phyloP scores from a whole-genome alignment of 92 coral and sea anemone genomes.

The Porites evermanni region DNA sequence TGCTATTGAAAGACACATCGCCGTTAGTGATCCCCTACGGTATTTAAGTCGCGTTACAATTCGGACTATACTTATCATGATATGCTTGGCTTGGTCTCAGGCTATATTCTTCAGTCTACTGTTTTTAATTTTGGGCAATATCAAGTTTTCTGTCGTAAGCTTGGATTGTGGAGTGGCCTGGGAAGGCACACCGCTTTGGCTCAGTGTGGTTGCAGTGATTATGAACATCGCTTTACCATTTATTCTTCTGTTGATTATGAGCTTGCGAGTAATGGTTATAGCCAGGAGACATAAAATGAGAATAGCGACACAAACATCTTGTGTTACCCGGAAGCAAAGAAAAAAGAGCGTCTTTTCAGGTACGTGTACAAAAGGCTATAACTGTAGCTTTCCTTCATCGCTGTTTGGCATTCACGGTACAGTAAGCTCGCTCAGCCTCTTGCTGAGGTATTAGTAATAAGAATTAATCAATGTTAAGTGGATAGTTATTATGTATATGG shows the following conservation, averaged over 20 bases:
- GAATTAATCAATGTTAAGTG: too few species aligned
- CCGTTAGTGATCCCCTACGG: slow-evolving; percentile 70
- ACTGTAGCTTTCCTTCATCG: neutral
- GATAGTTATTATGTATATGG: too few species aligned
- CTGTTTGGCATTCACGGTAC: neutral
- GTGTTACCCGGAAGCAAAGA: neutral
- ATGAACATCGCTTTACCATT: slow-evolving; percentile 63
- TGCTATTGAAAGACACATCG: slow-evolving; percentile 72
- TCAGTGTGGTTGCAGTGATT: slow-evolving; percentile 48
- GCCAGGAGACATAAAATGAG: slow-evolving; percentile 63
- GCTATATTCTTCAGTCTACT: slow-evolving; percentile 39
- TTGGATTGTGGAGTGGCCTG: slow-evolving; percentile 76
- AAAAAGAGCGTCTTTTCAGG: slow-evolving; percentile 42
- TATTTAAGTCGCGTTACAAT: slow-evolving; percentile 62
- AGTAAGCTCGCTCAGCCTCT: too few species aligned
- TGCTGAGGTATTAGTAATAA: too few species aligned
- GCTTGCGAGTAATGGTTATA: slow-evolving; percentile 59
- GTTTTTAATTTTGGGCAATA: slow-evolving; percentile 23
- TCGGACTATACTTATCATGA: slow-evolving; percentile 52
- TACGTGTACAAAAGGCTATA: neutral
- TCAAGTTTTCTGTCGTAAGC: slow-evolving; percentile 61
- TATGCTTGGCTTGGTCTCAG: slow-evolving; percentile 66
- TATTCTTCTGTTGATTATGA: slow-evolving; percentile 59
- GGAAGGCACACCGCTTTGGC: slow-evolving; percentile 74
- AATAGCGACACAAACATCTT: slow-evolving; percentile 36